Percentiles rank a stretch among this genome's conserved stretches.
Evolutionary conservation across 2,888 invertebrate genomes (phyloP).

Genomic region (Lasioglossum villosulum): DNA sequence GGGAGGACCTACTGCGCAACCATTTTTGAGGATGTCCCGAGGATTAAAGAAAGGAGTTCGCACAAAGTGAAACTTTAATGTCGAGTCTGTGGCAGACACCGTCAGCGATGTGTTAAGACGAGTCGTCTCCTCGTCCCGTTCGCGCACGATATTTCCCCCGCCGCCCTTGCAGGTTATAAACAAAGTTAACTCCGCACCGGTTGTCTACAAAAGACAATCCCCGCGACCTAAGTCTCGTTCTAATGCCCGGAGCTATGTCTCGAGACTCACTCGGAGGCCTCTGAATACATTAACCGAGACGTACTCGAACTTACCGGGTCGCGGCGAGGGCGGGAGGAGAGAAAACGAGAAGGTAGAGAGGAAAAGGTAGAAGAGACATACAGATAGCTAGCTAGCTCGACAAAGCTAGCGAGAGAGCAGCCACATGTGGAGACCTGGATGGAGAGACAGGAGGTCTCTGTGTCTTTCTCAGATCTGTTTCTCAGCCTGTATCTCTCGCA

Average conservation of each 20-base stretch:
- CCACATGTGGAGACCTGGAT: conserved; percentile 48
- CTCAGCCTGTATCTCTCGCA: background rate
- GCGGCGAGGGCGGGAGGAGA: conserved; percentile 8
- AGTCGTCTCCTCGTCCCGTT: background rate
- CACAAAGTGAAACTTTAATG: background rate
- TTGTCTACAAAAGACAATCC: conserved; percentile 67
- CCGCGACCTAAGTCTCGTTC: conserved; percentile 67
- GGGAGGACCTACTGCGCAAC: background rate
- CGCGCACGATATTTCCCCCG: conserved; percentile 56
- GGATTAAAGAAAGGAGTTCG: background rate
- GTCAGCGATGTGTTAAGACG: background rate
- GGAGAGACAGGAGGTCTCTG: conserved; percentile 42
- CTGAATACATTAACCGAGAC: conserved; percentile 69
- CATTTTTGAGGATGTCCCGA: background rate
- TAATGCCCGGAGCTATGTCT: conserved; percentile 69
- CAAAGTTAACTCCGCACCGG: conserved; percentile 61
- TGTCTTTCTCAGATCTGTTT: background rate
- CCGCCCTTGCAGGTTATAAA: conserved; percentile 56
- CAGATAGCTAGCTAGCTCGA: background rate
- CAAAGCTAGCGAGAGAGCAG: background rate
- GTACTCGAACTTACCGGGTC: conserved; percentile 52
- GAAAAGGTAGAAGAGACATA: conserved; percentile 15
- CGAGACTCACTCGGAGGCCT: conserved; percentile 56
- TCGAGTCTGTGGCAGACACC: background rate
- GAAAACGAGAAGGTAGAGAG: background rate